A percentile compares a stretch with the other conserved stretches of the same genome.
phyloP scores from a whole-genome alignment of 2,888 invertebrate genomes.

The Eupithecia centaureata region DNA sequence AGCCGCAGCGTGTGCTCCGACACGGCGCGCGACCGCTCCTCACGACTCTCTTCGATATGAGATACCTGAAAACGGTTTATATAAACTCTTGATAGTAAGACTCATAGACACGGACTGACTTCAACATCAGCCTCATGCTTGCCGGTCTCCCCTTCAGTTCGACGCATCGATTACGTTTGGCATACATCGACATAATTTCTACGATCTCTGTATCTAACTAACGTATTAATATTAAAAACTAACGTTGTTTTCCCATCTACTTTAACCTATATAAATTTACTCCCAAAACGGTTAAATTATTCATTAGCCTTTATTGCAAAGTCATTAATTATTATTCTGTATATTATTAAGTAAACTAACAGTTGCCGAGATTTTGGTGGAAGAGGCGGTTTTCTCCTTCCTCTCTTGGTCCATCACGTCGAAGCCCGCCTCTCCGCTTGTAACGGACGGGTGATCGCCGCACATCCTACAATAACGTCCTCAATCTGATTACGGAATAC shows the following conservation, averaged over 20 bases:
- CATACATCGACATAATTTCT: too few relatives aligned
- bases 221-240: too few relatives aligned
- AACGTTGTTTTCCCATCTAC: background rate
- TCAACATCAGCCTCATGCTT: background rate
- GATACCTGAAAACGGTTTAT: conserved; percentile 52
- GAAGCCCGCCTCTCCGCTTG: conserved; percentile 67
- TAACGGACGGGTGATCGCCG: conserved; percentile 75
- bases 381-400: conserved; percentile 43
- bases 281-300: background rate
- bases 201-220: too few relatives aligned
- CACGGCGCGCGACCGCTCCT: conserved; percentile 34
- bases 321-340: background rate
- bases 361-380: conserved; percentile 59
- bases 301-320: background rate
- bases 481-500: background rate
- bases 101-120: background rate
- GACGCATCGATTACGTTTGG: too few relatives aligned
- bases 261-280: background rate
- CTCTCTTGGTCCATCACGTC: conserved; percentile 56
- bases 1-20: conserved; percentile 61
- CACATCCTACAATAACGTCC: conserved; percentile 64
- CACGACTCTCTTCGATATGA: conserved; percentile 42
- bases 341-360: conserved; percentile 47
- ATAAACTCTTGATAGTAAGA: background rate
- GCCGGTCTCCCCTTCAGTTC: background rate